Base-by-base conservation (phyloP, 2,113 vertebrate species). In the Daphoenositta chrysoptera region DNA sequence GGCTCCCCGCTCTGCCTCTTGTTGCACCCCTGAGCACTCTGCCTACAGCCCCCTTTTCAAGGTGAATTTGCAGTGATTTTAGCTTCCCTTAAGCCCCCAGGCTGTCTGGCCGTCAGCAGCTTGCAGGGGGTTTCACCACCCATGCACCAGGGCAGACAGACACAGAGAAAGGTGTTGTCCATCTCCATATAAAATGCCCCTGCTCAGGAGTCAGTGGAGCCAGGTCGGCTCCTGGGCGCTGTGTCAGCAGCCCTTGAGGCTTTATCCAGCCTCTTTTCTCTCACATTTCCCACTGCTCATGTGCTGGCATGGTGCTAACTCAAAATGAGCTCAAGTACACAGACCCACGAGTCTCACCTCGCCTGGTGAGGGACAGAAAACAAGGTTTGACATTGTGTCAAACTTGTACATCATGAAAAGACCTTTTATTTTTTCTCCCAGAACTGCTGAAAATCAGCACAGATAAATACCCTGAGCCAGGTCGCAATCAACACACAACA, bases 121-220 rank as follows among this genome's bases (percentile, higher is more conserved):
- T 63, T 3, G 0, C 11, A 23, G 44, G 23, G 3, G 1, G 28
- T 76, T 48, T 45, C 40, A 54, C 53, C 2, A 0, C 22, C 39
- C 3, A 0, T 13, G 57, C 2, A 4, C 26, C 31, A 6, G 23
- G 39, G 28, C 45, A 13, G 22, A 27, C 27, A 57, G 77, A 44
- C 3, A 6, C 69, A 70, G 42, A 20, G 31, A 50, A 50, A 89
- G 40, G 17, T 26, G 26, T 2, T 79, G 35, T 28, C 54, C 53
- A 19, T 13, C n/a, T 48, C 83, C 69, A 27, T 4, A 15, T 8
- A 21, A 84, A 42, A 10, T 45, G 31, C 26, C 56, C 45, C 89
- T 65, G 50, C 69, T 57, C 45, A 11, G 64, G 22, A 57, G 28
- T 10, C 71, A 30, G 42, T 7, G n/a, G 12, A 75, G 78, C 20